Base-by-base conservation (phyloP, 2,888 invertebrate genomes). In the Sericinus montela region DNA sequence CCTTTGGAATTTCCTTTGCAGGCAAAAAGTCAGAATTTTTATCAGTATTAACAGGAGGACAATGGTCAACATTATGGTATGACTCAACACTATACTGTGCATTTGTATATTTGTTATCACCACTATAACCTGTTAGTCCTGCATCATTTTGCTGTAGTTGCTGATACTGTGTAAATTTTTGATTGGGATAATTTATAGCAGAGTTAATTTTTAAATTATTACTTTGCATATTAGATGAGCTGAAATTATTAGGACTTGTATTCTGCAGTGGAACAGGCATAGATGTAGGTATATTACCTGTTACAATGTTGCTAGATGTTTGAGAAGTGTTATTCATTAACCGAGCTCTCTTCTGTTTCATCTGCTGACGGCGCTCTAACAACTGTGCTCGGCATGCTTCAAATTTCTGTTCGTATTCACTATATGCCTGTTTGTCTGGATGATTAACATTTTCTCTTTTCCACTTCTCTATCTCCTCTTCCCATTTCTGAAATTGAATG, bases 391-490 rank as follows among this genome's bases (percentile, higher is more conserved):
- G 90, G 87, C 95, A 97, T 30, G 93, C 91, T 68, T 95, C 95
- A 93, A 97, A 97, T 75, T 96, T 96, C 44, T 94, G 92, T 78
- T 97, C 96, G 78, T 97, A 97, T 65, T 95, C 93, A 61, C 91
- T 91, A 69, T 96, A 96, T 60, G 95, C 94, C 78, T 93, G 93
- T 77, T 94, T 95, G 74, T 97, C 97, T 0, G 97, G 97, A 85
- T 97, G 97, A 76, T 96, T 95, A 29, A 93, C 94, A 85, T 98
- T 98, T 67, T 97, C 95, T 55, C 93, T 92, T 72, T 95, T 95
- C 98, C 98, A 98, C 63, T 94, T 94, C 65, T 94, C 93, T 75
- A 97, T 97, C 74, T 97, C 95, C 59, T 94, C 92, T 79, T 97
- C 97, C 97, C 97, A 98, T 68, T 95, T 94, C 64, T 93, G 91